Evolutionary conservation across 2,797 vertebrate species (phyloP).

Genomic region (Tolypeutes matacus): DNA sequence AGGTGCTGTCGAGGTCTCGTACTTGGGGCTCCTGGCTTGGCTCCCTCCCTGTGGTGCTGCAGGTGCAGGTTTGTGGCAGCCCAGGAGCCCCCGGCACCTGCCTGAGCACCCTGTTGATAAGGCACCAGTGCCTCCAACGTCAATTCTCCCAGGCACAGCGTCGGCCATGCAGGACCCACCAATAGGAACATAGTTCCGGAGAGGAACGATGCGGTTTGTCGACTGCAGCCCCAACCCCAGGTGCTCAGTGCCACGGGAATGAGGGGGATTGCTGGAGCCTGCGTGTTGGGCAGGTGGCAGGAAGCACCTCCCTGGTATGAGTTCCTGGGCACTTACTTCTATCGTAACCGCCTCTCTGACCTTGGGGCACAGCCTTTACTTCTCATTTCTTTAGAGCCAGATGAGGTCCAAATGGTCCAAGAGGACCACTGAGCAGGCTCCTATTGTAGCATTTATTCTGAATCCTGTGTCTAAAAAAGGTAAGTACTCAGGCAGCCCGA

Average conservation of each 20-base stretch:
- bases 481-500: too few relatives aligned
- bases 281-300: too few relatives aligned
- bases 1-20: rapidly evolving
- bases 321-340: too few relatives aligned
- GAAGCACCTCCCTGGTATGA: neutral
- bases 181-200: rapidly evolving
- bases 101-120: neutral
- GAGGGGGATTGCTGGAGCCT: rapidly evolving
- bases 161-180: neutral
- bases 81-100: neutral
- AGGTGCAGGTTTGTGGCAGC: neutral
- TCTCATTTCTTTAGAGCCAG: neutral
- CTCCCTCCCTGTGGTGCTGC: neutral
- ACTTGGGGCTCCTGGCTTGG: neutral
- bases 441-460: neutral
- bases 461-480: neutral
- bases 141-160: neutral
- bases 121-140: neutral
- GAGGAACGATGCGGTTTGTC: rapidly evolving
- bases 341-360: neutral
- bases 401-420: neutral
- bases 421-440: neutral
- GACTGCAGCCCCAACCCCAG: rapidly evolving
- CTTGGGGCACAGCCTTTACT: neutral
- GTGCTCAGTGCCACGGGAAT: rapidly evolving